Base-by-base conservation (phyloP, 2,888 invertebrate genomes). In the Corythucha ciliata region DNA sequence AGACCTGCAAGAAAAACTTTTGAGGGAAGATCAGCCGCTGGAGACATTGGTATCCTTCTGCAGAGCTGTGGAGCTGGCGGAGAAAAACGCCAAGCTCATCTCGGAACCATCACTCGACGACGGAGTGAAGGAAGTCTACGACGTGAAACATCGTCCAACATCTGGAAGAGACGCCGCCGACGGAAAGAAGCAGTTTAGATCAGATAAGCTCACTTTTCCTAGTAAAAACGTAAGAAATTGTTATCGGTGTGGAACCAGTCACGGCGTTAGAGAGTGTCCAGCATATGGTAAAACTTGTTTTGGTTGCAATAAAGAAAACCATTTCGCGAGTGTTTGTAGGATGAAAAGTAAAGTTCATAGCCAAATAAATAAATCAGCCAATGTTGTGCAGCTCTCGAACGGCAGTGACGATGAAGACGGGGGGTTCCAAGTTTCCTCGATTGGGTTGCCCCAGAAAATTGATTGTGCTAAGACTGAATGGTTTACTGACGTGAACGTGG, bases 1-100 rank as follows among this genome's bases (percentile, higher is more conserved):
- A 42, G 26, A 18, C 10, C 5, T 44, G 10, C 51, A 54, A 51
- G 46, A 40, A 46, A 36, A 37, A 20, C 33, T 54, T 21, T 34
- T 56, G 16, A 29, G 40, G 46, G 46, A 55, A 34, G 37, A 40
- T 21, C 26, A 26, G 26, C 29, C n/a, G n/a, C n/a, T n/a, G n/a
- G n/a, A n/a, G n/a, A n/a, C n/a, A n/a, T n/a, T n/a, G 14, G 34
- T 18, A 34, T 34, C 34, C 4, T 34, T 16, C 2, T 25, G 22
- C 24, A 18, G 41, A 16, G 41, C 41, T 10, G n/a, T 21, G n/a
- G 41, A 41, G 41, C 14, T 26, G 4, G 41, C 24, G 12, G 41
- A 41, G 25, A 41, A 22, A 12, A n/a, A 41, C 22, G 14, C 24
- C 10, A 18, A 41, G 14, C 20, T 41, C 3, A 22, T 25, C 16